Conservation (phyloP, 1,140 invertebrate species). For the Sycophila sp. region DNA sequence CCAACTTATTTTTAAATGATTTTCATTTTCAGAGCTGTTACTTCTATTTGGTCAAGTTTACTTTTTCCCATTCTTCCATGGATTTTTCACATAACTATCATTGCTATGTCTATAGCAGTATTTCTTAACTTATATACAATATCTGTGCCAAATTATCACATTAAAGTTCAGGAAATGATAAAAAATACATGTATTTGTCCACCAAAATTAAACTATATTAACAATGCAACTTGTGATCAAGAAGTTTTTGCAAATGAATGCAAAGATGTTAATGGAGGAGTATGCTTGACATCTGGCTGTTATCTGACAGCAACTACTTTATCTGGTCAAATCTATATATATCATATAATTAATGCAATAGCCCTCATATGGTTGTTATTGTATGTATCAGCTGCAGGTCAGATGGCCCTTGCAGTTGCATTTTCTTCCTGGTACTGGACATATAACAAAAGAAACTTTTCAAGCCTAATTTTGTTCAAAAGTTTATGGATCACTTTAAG, state of each 20-base stretch:
- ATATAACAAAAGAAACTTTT: constrained; percentile 82
- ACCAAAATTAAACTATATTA: constrained; percentile 50
- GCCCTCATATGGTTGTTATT: constrained; percentile 92
- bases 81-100: constrained; percentile 78
- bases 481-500: constrained; percentile 68
- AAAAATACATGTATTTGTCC: constrained; percentile 37
- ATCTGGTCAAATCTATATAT: constrained; percentile 64
- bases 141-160: constrained; percentile 70
- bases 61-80: constrained; percentile 93
- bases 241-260: constrained; percentile 66
- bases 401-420: constrained; percentile 88
- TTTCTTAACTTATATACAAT: constrained; percentile 77
- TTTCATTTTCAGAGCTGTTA: constrained; percentile 82
- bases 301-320: constrained; percentile 68
- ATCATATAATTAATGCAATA: constrained; percentile 81
- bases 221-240: constrained; percentile 70
- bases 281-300: constrained; percentile 66
- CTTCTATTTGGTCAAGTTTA: constrained; percentile 83
- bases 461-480: constrained; percentile 79
- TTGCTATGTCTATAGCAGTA: constrained; percentile 77
- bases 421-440: constrained; percentile 96
- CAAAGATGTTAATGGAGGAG: constrained; percentile 57
- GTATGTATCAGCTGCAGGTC: constrained; percentile 88
- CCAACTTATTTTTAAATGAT: constrained; percentile 13
- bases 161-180: constrained; percentile 58